A percentile compares a stretch with the other conserved stretches of the same genome.
phyloP scores from a whole-genome alignment of 2,113 vertebrate species.

The Solea solea region DNA sequence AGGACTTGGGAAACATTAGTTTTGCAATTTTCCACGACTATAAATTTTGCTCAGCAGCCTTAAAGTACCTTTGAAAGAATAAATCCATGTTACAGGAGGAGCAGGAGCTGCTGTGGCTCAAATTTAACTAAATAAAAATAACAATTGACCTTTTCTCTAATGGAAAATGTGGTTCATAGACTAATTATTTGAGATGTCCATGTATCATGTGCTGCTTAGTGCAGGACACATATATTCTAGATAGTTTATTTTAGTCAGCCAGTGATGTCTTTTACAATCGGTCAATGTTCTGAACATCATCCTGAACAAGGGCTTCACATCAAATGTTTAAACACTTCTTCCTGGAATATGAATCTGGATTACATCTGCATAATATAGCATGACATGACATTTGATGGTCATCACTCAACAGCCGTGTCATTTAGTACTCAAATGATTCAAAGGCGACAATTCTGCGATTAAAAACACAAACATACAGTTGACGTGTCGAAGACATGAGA shows the following conservation, averaged over 20 bases:
- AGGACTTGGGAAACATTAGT: conserved; percentile 1
- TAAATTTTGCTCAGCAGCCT: neutral
- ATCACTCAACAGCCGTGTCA: neutral
- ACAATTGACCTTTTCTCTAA: neutral
- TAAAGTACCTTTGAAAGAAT: conserved; percentile 24
- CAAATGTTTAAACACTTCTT: no score
- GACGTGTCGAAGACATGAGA: neutral
- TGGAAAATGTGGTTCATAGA: neutral
- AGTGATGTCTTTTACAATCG: neutral
- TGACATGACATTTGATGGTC: neutral
- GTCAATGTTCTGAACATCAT: neutral
- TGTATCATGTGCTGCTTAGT: neutral
- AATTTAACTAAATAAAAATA: conserved; percentile 5
- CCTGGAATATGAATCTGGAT: neutral
- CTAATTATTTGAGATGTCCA: neutral
- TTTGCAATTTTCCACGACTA: neutral
- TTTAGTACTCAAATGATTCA: neutral
- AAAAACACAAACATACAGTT: conserved; percentile 2
- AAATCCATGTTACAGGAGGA: neutral
- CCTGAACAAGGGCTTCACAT: no score
- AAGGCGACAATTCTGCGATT: neutral
- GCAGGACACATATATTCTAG: neutral
- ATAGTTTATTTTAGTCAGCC: neutral
- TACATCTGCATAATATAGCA: neutral
- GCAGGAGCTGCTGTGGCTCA: neutral